Base-by-base conservation (phyloP, 2,797 vertebrate genomes). In the Prionace glauca region DNA sequence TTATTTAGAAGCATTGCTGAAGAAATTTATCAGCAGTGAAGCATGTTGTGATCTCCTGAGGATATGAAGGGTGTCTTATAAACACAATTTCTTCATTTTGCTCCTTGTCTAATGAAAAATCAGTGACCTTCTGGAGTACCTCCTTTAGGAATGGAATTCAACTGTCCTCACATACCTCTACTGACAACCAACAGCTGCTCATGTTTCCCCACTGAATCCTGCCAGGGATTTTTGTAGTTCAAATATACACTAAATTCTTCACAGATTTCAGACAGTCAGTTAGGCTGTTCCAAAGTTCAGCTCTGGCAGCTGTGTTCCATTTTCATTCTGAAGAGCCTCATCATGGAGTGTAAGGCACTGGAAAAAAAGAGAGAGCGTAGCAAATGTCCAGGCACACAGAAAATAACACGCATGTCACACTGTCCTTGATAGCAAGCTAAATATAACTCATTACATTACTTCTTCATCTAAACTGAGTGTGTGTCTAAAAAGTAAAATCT, bases 101-200 rank as follows among this genome's bases (percentile, higher is more conserved):
- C 1, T 84, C 81, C 8, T 84, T 45, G 22, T 20, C 18, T 84
- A 0, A 9, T 84, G 81, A 84, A 45, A 84, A 41, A 45, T 84
- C 81, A 84, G 36, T 84, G 81, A 84, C 45, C 41, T 45, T 84
- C 41, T 84, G 41, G 81, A 84, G 41, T 45, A 45, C 20, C 81
- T 84, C 81, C 81, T 84, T 45, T 84, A 45, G 81, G 81, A 84
- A 84, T 84, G 81, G 41, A 84, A 45, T 16, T 16, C 7, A 84
- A 84, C 36, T 84, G 20, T 84, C 41, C 81, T 45, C 81, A 24
- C 7, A 9, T 84, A 45, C 41, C 81, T 84, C 81, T 45, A 84
- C 81, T 84, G 36, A 84, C 81, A 84, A 84, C 81, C 36, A 84
- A 84, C 81, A 84, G 81, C 81, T 84, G 81, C 81, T 84, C 81